Percentiles rank a stretch among this genome's conserved stretches.
Evolutionary conservation across 2,113 vertebrate species (phyloP).

Genomic region (Myrmecophaga tridactyla): DNA sequence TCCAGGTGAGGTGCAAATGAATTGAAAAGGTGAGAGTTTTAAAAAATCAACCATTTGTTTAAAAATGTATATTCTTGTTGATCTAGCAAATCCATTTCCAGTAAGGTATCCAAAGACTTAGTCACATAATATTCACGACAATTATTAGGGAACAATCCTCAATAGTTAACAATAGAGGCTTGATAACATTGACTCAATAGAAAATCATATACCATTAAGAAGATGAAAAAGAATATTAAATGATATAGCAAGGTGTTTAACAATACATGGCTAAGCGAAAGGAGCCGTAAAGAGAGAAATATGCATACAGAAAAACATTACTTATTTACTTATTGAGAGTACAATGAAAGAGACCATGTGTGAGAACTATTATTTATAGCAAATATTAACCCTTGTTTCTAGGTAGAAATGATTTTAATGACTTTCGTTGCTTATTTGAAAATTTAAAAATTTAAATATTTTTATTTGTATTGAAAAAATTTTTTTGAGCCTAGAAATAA

Average conservation of each 20-base stretch:
- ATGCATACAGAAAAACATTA: not conserved
- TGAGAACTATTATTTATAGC: not conserved
- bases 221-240: constrained; percentile 39
- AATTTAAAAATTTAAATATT: not conserved
- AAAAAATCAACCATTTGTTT: not conserved
- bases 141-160: not conserved
- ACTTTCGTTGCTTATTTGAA: constrained; percentile 27
- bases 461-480: constrained; percentile 35
- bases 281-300: not conserved
- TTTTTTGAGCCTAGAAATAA: not conserved
- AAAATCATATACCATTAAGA: constrained; percentile 6
- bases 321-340: not conserved
- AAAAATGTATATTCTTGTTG: not conserved
- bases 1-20: not conserved
- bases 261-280: not conserved
- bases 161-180: not conserved
- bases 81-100: not conserved
- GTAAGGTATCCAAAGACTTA: constrained; percentile 11
- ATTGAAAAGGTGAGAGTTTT: not conserved
- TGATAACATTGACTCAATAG: not conserved
- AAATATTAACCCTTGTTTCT: constrained; percentile 50
- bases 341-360: not conserved
- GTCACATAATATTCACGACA: not conserved
- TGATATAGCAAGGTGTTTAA: not conserved
- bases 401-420: not conserved